Base-by-base conservation (phyloP, 1,140 invertebrate genomes). In the Asbolus verrucosus region DNA sequence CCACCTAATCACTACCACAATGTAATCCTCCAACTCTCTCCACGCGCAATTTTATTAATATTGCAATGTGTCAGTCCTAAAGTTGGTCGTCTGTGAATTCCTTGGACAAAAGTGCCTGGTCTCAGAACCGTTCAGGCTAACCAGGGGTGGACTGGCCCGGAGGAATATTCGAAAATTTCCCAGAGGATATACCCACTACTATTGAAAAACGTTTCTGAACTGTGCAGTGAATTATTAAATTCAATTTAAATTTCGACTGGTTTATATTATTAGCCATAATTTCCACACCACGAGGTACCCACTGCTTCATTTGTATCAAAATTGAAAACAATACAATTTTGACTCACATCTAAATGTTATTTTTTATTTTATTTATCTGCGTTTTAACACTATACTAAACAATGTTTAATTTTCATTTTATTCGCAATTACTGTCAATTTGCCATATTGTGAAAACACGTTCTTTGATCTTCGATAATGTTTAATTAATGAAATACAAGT, bases 201-300 rank as follows among this genome's bases (percentile, higher is more conserved):
- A 67, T 67, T 67, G 65, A 67, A 67, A 67, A 67, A 67, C 65
- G 31, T 67, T 67, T 62, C 31, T 38, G 31, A 62, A 38, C 30
- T 62, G 59, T 54, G 50, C 65, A 31, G 21, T 67, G 65, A 67
- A 67, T 67, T 67, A 67, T 67, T 67, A 67, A 67, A 67, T 67
- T 67, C 65, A 67, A 67, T 67, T 67, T 67, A 67, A 67, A 67
- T 67, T 67, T 50, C 43, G 39, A 67, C 65, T 54, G 65, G 43
- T 67, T 67, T 67, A 67, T 38, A 33, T 43, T 50, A 66, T 66
- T 66, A 54, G 46, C 21, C 46, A 54, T 54, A 24, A 54, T 54
- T 54, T 27, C 14, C 3, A 1, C 24, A 27, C 24, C 24, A 27
- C 24, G 8, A 54, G 11, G 27, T 21, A 54, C 21, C 27, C 27